A percentile compares a stretch with the other conserved stretches of the same genome.
These are phyloP conservation scores for Luscinia megarhynchos DNA, from an alignment of 2,797 vertebrate species.

Conservation along the genomic window DNA sequence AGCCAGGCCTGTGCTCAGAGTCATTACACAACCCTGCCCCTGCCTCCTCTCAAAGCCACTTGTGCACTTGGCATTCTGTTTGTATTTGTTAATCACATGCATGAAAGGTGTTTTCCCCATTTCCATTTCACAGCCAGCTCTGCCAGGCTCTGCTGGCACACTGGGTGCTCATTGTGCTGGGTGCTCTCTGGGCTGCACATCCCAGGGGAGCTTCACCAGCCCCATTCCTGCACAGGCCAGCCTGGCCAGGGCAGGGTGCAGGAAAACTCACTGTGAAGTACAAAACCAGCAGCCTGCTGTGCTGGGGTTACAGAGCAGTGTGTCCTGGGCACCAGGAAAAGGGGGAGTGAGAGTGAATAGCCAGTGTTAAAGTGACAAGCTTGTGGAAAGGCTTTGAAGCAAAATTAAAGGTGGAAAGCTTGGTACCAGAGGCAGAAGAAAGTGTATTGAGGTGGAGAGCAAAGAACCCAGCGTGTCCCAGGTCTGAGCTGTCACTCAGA, in stretches of 20 bases:
- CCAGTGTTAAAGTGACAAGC: background rate
- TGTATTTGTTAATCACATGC: background rate
- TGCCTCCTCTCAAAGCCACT: background rate
- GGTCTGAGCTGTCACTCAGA: background rate
- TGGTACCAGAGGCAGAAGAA: background rate
- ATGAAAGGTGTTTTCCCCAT: background rate
- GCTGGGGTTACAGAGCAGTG: background rate
- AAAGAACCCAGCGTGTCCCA: rapidly evolving
- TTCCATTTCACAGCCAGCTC: background rate
- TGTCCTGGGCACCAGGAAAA: background rate
- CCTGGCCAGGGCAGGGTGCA: background rate
- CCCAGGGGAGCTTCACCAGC: background rate
- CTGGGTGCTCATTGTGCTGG: background rate
- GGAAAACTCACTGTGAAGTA: rapidly evolving
- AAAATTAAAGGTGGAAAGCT: background rate
- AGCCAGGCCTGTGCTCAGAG: background rate
- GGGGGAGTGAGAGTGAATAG: background rate
- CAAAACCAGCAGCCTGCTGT: background rate
- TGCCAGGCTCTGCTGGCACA: background rate
- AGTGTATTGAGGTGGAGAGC: rapidly evolving
- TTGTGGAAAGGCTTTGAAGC: background rate
- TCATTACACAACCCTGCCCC: too few species aligned
- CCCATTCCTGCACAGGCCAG: background rate
- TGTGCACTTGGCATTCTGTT: rapidly evolving
- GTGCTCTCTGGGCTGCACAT: rapidly evolving